Conservation (phyloP, 2,113 vertebrate genomes). For the Xerus inauris region DNA sequence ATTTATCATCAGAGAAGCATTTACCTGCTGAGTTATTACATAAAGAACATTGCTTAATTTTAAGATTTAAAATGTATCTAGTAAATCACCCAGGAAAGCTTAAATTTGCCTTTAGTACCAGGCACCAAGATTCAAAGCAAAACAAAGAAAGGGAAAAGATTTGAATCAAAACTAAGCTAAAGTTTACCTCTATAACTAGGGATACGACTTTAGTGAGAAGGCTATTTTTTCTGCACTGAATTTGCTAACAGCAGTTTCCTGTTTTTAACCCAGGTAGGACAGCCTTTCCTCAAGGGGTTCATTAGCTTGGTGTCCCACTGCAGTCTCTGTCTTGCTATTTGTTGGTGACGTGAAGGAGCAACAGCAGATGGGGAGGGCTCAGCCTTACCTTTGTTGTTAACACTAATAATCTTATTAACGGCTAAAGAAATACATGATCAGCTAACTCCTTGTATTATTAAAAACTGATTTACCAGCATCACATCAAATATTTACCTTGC, state of each 20-base stretch:
- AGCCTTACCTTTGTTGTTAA: slow-evolving; percentile 84
- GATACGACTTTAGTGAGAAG: slow-evolving; percentile 13
- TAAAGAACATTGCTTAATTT: slow-evolving; percentile 55
- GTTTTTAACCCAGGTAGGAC: slow-evolving; percentile 80
- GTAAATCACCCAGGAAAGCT: slow-evolving; percentile 35
- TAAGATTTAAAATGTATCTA: slow-evolving; percentile 28
- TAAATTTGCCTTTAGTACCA: slow-evolving; percentile 32
- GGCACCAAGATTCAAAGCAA: background rate
- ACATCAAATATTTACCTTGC: slow-evolving; percentile 84
- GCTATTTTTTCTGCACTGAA: slow-evolving; percentile 68
- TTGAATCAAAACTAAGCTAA: slow-evolving; percentile 67
- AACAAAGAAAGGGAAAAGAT: background rate
- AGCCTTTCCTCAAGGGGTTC: slow-evolving; percentile 83
- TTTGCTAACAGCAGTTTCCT: slow-evolving; percentile 84
- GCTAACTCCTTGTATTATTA: slow-evolving; percentile 69
- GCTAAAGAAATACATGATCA: slow-evolving; percentile 74
- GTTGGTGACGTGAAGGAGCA: slow-evolving; percentile 62
- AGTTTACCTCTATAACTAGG: slow-evolving; percentile 8
- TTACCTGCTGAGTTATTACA: background rate
- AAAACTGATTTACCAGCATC: slow-evolving; percentile 81
- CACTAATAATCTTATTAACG: slow-evolving; percentile 85
- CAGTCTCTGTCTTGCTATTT: slow-evolving; percentile 69
- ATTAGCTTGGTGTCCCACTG: slow-evolving; percentile 84
- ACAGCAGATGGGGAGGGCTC: slow-evolving; percentile 65
- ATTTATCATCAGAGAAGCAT: background rate